These are phyloP conservation scores for Iguana delicatissima DNA, from an alignment of 2,797 vertebrate genomes.

Conservation along the genomic window DNA sequence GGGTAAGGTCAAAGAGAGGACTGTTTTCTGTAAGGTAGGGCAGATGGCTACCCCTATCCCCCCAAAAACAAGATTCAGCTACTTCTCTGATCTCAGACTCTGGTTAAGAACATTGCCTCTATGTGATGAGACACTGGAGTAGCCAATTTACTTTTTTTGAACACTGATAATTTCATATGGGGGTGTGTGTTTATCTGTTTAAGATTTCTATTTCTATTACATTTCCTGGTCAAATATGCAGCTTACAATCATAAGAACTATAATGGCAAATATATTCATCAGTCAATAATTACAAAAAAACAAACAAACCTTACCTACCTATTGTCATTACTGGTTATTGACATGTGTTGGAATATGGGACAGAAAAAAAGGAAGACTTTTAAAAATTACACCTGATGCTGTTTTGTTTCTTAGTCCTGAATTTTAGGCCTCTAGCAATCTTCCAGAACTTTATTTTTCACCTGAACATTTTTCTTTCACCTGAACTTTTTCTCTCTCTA, in stretches of 20 bases:
- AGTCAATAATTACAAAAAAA: not conserved
- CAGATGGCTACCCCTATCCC: not conserved
- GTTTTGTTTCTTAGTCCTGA: not conserved
- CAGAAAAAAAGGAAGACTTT: not conserved
- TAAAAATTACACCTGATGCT: not conserved
- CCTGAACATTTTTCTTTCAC: not conserved
- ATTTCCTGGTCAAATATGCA: not conserved
- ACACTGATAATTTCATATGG: not conserved
- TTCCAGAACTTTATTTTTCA: not conserved
- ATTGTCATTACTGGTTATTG: not conserved
- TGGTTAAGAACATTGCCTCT: not conserved
- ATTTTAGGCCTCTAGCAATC: not conserved
- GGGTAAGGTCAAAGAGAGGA: not conserved
- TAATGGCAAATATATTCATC: not conserved
- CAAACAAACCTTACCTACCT: not conserved
- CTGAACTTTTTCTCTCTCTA: not conserved
- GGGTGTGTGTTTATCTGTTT: not conserved
- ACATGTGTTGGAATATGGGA: not conserved
- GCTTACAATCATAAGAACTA: not conserved
- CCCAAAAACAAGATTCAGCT: not conserved
- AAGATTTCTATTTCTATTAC: not conserved
- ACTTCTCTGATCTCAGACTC: too few species aligned
- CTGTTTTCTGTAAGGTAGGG: not conserved
- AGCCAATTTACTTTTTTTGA: not conserved
- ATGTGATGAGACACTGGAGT: not conserved